Conservation (phyloP, 2,797 vertebrate species). For the Silurus lanzhouensis region DNA sequence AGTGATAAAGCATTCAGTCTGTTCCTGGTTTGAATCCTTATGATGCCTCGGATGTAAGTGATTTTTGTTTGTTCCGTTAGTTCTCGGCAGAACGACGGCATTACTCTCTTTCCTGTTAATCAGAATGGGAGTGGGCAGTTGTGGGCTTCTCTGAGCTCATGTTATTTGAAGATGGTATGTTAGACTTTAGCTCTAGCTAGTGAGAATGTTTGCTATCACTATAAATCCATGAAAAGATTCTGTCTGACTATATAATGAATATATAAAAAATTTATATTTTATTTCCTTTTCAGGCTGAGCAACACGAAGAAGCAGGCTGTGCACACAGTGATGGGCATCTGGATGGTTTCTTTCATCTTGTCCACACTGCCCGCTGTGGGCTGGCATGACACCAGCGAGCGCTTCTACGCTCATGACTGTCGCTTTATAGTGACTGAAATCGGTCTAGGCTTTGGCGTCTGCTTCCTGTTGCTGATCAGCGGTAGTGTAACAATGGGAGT, state of each 20-base stretch:
- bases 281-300: conserved; percentile 78
- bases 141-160: not conserved
- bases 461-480: conserved; percentile 89
- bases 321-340: conserved; percentile 94
- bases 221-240: not conserved
- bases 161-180: not conserved
- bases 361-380: conserved; percentile 91
- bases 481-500: conserved; percentile 88
- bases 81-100: not conserved
- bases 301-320: conserved; percentile 93
- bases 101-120: not conserved
- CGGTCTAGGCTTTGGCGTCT: conserved; percentile 90
- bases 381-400: conserved; percentile 88
- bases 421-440: conserved; percentile 92
- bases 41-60: not conserved
- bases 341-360: conserved; percentile 95
- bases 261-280: conserved; percentile 2
- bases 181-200: not conserved
- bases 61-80: not conserved
- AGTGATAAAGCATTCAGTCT: not conserved
- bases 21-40: not conserved
- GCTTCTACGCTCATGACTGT: conserved; percentile 90
- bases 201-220: not conserved
- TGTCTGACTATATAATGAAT: not conserved
- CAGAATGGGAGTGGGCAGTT: not conserved